Evolutionary conservation across 2,797 vertebrate genomes (phyloP).

Genomic region (Lemur catta): DNA sequence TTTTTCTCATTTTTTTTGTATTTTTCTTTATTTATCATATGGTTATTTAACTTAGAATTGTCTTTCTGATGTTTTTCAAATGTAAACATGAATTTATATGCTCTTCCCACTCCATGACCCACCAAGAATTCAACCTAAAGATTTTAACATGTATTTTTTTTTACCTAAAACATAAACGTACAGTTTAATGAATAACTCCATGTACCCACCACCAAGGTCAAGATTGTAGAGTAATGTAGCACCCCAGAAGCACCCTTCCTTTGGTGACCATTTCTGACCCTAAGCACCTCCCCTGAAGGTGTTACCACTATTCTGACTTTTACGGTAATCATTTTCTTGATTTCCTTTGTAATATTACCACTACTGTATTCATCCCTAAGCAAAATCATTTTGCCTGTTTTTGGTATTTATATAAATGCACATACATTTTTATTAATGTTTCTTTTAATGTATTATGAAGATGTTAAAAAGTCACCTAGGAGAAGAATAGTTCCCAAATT

Average conservation of each 20-base stretch:
- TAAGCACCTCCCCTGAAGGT: background rate
- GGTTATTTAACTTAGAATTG: conserved; percentile 17
- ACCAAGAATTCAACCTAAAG: background rate
- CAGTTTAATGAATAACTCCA: background rate
- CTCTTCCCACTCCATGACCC: background rate
- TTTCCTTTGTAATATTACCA: background rate
- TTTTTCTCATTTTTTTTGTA: background rate
- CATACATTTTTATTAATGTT: conserved; percentile 21
- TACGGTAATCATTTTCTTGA: background rate
- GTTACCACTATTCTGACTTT: background rate
- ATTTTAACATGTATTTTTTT: conserved; percentile 28
- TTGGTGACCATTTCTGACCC: background rate
- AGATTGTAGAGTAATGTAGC: background rate
- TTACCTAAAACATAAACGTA: background rate
- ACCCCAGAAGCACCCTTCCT: background rate
- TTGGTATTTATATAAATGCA: conserved; percentile 3
- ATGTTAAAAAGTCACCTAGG: background rate
- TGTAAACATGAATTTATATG: background rate
- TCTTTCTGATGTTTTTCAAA: background rate
- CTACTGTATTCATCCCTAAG: background rate
- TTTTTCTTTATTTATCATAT: background rate
- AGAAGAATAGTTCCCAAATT: background rate
- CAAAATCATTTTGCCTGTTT: conserved; percentile 20
- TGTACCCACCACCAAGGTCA: background rate
- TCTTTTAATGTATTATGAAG: conserved; percentile 18